These are phyloP conservation scores for Trochalopteron elliotii DNA, from an alignment of 2,113 vertebrate species.

Conservation along the genomic window DNA sequence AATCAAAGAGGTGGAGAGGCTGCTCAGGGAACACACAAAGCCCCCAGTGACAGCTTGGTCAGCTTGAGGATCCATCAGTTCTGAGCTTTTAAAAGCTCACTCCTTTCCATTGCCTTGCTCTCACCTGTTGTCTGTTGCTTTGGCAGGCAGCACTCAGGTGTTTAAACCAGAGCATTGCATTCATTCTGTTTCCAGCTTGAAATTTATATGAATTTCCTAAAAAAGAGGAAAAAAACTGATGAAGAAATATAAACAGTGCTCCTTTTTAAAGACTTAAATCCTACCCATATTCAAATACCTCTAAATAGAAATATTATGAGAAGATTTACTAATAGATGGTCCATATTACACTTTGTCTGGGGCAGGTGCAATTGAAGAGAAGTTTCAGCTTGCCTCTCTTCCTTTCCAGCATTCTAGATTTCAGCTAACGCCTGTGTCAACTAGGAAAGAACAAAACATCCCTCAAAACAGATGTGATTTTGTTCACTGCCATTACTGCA, in stretches of 20 bases:
- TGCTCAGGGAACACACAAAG: not conserved
- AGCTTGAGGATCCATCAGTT: not conserved
- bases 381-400: not conserved
- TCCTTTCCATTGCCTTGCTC: not conserved
- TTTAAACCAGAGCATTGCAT: constrained; percentile 97
- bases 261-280: not conserved
- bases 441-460: not conserved
- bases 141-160: constrained; percentile 96
- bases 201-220: constrained; percentile 98
- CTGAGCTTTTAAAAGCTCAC: not conserved
- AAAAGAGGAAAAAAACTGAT: not conserved
- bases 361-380: not conserved
- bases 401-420: not conserved
- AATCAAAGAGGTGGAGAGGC: fast-evolving
- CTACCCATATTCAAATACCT: not conserved
- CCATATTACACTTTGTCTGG: not conserved
- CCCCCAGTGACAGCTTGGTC: not conserved
- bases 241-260: not conserved
- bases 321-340: not conserved
- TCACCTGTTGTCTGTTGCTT: constrained; percentile 96
- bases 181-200: constrained; percentile 93
- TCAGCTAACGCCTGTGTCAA: not conserved
- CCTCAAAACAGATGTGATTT: not conserved
- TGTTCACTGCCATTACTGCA: not conserved
- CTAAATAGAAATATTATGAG: not conserved